These are phyloP conservation scores for Ceratothoa steindachneri DNA, from an alignment of 2,888 invertebrate species.

Conservation along the genomic window DNA sequence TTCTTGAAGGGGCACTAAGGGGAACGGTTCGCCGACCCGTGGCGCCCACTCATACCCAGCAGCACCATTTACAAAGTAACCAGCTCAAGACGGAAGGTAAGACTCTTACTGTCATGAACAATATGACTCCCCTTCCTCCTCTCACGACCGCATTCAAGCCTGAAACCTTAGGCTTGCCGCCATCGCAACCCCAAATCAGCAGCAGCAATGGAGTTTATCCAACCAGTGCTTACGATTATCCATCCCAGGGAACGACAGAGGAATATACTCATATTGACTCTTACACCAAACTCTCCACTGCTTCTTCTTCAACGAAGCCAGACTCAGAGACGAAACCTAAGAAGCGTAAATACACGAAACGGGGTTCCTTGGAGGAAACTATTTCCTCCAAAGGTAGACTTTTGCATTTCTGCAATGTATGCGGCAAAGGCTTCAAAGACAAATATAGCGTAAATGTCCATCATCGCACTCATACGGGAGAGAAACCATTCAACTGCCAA, in stretches of 20 bases:
- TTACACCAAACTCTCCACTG: conserved; percentile 37
- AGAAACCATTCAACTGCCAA: conserved; percentile 92
- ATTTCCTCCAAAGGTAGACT: conserved; percentile 59
- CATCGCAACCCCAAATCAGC: conserved; percentile 31
- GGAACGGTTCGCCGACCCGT: conserved; percentile 41
- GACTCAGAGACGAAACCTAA: conserved; percentile 25
- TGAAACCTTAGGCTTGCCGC: conserved; percentile 33
- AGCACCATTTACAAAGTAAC: conserved; percentile 7
- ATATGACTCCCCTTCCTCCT: conserved; percentile 38
- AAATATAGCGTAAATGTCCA: conserved; percentile 97
- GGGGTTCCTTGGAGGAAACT: conserved; percentile 37
- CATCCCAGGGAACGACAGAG: conserved; percentile 28
- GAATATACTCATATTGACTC: conserved; percentile 33
- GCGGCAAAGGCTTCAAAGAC: conserved; percentile 86
- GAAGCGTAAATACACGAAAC: conserved; percentile 47
- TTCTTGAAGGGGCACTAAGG: conserved; percentile 44
- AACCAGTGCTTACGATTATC: conserved; percentile 31
- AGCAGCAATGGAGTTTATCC: conserved; percentile 41
- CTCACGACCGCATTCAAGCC: conserved; percentile 35
- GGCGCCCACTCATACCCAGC: neutral
- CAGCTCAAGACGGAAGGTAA: conserved; percentile 29
- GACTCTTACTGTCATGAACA: conserved; percentile 44
- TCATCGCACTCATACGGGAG: conserved; percentile 94
- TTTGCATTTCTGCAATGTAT: conserved; percentile 85
- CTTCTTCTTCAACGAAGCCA: conserved; percentile 24